Conservation (phyloP, 30 jellyfish, hydroid and myxozoan genomes). For the Aurelia sp. region DNA sequence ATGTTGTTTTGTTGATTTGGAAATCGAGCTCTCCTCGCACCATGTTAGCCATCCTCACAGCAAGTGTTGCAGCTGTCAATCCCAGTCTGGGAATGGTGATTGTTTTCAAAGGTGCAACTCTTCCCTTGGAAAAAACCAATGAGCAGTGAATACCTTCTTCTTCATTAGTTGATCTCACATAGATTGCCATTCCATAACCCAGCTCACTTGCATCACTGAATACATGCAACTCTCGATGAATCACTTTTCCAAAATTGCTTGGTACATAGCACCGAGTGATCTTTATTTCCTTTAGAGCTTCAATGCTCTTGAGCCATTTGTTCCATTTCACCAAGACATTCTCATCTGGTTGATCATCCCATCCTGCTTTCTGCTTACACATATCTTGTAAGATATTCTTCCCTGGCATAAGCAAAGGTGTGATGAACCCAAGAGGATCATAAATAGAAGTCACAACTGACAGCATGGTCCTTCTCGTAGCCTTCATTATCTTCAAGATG, state of each 20-base stretch:
- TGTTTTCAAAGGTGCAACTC: constrained; percentile 48
- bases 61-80: constrained; percentile 54
- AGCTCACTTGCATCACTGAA: constrained; percentile 58
- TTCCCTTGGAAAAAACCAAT: constrained; percentile 34
- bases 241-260: constrained; percentile 39
- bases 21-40: constrained; percentile 51
- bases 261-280: constrained; percentile 42
- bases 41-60: constrained; percentile 29
- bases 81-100: constrained; percentile 54
- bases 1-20: constrained; percentile 22
- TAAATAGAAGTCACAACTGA: constrained; percentile 9
- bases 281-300: constrained; percentile 22
- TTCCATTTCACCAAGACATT: constrained; percentile 24
- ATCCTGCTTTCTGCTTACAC: constrained; percentile 26
- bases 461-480: constrained; percentile 7
- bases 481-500: background rate
- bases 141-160: constrained; percentile 40
- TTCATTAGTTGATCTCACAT: constrained; percentile 36
- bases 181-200: constrained; percentile 63
- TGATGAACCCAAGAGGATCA: constrained; percentile 36
- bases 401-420: constrained; percentile 40
- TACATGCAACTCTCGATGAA: constrained; percentile 57
- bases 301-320: constrained; percentile 33
- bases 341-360: constrained; percentile 20
- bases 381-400: constrained; percentile 17